Conservation (phyloP, 1,140 invertebrate genomes). For the Drosophila arizonae region DNA sequence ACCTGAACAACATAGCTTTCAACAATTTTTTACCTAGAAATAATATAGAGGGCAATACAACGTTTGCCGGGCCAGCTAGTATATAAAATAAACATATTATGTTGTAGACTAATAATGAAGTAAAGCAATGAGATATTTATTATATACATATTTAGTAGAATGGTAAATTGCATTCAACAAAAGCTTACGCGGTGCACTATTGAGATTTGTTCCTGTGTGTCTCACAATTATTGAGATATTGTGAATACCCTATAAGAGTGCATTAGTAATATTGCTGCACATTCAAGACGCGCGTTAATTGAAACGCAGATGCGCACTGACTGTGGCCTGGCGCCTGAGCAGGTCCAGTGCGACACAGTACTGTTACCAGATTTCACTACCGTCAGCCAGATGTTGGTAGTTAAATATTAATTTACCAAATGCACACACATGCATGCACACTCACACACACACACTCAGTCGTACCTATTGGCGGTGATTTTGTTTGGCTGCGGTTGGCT, state of each 20-base stretch:
- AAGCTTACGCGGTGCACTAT: too few species aligned
- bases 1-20: too few species aligned
- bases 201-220: too few species aligned
- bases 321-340: constrained; percentile 11
- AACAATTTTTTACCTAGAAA: too few species aligned
- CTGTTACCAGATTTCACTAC: constrained; percentile 31
- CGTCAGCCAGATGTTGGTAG: constrained; percentile 63
- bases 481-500: constrained; percentile 76
- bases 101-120: too few species aligned
- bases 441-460: not conserved
- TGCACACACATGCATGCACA: constrained; percentile 1
- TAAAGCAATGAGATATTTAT: too few species aligned
- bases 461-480: constrained; percentile 55
- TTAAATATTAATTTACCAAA: constrained; percentile 72
- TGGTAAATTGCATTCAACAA: too few species aligned
- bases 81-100: too few species aligned
- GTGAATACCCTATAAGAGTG: not conserved
- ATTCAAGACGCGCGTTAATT: constrained; percentile 48
- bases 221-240: not conserved
- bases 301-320: constrained; percentile 49
- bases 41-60: too few species aligned
- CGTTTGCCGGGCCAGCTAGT: too few species aligned
- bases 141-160: too few species aligned
- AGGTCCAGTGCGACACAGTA: not conserved
- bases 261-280: not conserved